These are phyloP conservation scores for Hippoglossus stenolepis DNA, from an alignment of 2,113 vertebrate genomes.

Conservation along the genomic window DNA sequence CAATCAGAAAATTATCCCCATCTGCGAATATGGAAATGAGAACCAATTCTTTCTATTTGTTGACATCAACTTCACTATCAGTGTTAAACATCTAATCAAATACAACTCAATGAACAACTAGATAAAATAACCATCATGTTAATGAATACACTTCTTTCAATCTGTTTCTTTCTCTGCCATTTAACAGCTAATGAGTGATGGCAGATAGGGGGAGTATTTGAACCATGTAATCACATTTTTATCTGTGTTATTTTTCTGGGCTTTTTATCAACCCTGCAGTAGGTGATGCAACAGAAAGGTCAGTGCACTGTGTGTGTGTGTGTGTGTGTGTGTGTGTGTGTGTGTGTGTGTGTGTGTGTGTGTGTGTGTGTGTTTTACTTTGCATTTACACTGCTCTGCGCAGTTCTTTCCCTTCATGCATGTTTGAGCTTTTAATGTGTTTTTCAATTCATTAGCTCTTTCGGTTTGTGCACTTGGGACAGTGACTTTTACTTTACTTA, in stretches of 20 bases:
- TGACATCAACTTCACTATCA: background rate
- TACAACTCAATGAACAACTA: conserved; percentile 18
- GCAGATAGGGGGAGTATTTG: conserved; percentile 4
- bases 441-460: background rate
- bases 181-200: conserved; percentile 51
- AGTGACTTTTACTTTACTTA: background rate
- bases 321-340: conserved; percentile 2
- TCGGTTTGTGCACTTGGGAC: background rate
- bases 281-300: background rate
- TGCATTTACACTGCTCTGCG: background rate
- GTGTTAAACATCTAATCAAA: conserved; percentile 18
- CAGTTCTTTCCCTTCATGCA: conserved; percentile 5
- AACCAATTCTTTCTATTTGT: background rate
- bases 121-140: conserved; percentile 14
- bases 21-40: background rate
- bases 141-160: conserved; percentile 17
- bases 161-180: conserved; percentile 39
- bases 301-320: background rate
- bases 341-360: conserved; percentile 1
- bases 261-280: conserved; percentile 22
- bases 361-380: background rate
- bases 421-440: background rate
- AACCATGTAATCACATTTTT: conserved; percentile 54
- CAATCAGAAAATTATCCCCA: conserved; percentile 1
- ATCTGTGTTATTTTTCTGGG: conserved; percentile 28